These are phyloP conservation scores for Premnoplex brunnescens DNA, from an alignment of 2,797 vertebrate species.

Conservation along the genomic window DNA sequence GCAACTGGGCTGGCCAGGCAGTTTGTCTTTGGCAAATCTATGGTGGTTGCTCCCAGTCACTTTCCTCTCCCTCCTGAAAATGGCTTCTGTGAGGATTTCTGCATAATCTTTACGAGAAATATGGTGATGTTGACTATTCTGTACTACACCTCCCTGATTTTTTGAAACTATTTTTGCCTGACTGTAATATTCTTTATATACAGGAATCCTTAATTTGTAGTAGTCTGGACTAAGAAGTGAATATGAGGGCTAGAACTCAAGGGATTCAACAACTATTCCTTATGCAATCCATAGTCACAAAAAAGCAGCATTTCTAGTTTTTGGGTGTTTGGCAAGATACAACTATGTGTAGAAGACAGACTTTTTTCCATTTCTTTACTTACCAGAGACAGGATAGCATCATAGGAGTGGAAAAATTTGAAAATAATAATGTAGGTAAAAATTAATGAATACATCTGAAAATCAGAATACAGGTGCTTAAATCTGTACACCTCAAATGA, in stretches of 20 bases:
- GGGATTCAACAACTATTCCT: background rate
- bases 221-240: background rate
- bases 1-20: no score
- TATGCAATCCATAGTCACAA: background rate
- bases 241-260: background rate
- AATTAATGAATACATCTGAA: background rate
- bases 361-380: background rate
- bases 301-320: background rate
- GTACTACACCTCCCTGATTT: background rate
- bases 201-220: background rate
- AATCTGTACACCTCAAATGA: background rate
- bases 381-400: background rate
- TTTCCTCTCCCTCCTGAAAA: background rate
- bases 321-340: background rate
- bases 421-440: background rate
- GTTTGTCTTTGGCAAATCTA: background rate
- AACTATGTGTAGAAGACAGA: background rate
- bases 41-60: background rate
- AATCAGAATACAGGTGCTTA: background rate
- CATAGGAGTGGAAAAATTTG: background rate
- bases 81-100: background rate
- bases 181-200: background rate
- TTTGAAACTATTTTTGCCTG: background rate
- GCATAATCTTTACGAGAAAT: rapidly evolving
- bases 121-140: background rate